These are phyloP conservation scores for Semotilus atromaculatus DNA, from an alignment of 2,797 vertebrate species.

Conservation along the genomic window DNA sequence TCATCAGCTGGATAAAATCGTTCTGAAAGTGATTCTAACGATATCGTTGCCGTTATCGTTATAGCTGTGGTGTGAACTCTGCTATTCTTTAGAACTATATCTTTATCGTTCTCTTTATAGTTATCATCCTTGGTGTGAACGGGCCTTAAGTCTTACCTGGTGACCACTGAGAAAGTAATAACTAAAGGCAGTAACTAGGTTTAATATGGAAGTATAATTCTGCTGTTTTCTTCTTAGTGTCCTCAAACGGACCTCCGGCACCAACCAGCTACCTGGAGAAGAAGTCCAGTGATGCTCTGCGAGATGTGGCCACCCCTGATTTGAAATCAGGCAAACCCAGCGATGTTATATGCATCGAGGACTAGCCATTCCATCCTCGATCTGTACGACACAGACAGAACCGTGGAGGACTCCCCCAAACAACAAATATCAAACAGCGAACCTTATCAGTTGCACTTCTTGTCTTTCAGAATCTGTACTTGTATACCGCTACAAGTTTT, in stretches of 20 bases:
- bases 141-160: neutral
- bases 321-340: conserved; percentile 78
- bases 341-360: conserved; percentile 82
- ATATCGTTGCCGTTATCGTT: too few species aligned
- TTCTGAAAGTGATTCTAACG: too few species aligned
- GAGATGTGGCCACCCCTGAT: conserved; percentile 78
- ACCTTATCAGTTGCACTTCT: conserved; percentile 80
- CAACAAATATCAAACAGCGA: conserved; percentile 66
- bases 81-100: too few species aligned
- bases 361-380: conserved; percentile 66
- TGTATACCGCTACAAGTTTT: conserved; percentile 52
- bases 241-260: conserved; percentile 76
- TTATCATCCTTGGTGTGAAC: too few species aligned
- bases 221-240: conserved; percentile 69
- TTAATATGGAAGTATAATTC: neutral
- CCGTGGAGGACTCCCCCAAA: conserved; percentile 25
- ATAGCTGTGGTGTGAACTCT: too few species aligned
- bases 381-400: neutral
- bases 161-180: neutral
- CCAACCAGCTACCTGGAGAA: conserved; percentile 80
- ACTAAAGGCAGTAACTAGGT: neutral
- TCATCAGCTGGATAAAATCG: too few species aligned
- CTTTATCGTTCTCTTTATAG: too few species aligned
- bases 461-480: conserved; percentile 69
- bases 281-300: conserved; percentile 77